Evolutionary conservation across 23 tunicate species (phyloP).

Genomic region (Trididemnum nubilum): DNA sequence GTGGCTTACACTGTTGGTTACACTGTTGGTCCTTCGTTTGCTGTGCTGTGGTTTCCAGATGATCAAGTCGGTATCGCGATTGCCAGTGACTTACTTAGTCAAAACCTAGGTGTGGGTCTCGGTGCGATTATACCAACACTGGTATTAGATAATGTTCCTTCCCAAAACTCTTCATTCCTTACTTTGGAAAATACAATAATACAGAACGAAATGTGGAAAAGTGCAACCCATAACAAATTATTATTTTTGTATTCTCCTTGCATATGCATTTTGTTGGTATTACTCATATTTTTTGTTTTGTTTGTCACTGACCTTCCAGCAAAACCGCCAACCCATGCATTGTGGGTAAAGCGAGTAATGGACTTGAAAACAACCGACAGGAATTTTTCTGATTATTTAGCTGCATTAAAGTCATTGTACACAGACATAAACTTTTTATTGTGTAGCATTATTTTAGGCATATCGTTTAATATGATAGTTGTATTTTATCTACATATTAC

Average conservation of each 20-base stretch:
- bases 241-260: neutral
- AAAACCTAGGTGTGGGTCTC: neutral
- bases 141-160: too few relatives aligned
- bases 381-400: neutral
- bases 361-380: neutral
- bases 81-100: neutral
- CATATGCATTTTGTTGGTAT: neutral
- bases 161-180: neutral
- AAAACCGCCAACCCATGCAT: neutral
- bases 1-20: neutral
- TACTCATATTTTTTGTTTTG: too few relatives aligned
- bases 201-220: neutral
- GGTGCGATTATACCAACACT: neutral
- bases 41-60: neutral
- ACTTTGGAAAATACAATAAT: neutral
- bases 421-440: neutral
- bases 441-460: neutral
- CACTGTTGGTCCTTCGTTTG: neutral
- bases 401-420: neutral
- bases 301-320: neutral
- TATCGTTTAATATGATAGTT: neutral
- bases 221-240: neutral
- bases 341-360: neutral
- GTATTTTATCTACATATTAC: neutral
- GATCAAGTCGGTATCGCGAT: neutral